Percentiles rank a stretch among this genome's conserved stretches.
Evolutionary conservation across 1,140 invertebrate species (phyloP).

Genomic region (Zophobas morio): DNA sequence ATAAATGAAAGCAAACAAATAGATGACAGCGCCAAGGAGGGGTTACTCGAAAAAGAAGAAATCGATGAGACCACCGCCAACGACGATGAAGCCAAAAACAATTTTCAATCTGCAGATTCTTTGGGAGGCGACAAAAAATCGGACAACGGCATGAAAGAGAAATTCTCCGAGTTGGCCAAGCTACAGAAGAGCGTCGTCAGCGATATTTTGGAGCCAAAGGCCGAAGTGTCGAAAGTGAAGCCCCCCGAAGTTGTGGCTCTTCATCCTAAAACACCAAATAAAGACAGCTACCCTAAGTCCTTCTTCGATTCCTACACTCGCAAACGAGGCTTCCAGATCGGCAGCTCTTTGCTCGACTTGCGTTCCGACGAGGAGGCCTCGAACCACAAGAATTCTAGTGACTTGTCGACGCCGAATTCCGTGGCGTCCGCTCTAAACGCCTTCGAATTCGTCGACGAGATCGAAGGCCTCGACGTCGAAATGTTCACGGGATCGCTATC

Average conservation of each 20-base stretch:
- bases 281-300: constrained; percentile 40
- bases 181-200: neutral
- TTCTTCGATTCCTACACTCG: constrained; percentile 57
- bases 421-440: constrained; percentile 50
- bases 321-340: constrained; percentile 58
- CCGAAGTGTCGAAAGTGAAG: constrained; percentile 4
- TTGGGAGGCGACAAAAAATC: neutral
- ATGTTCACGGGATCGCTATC: constrained; percentile 57
- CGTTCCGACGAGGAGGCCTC: constrained; percentile 51
- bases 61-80: too few species aligned
- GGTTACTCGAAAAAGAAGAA: too few species aligned
- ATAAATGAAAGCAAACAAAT: too few species aligned
- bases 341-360: constrained; percentile 50
- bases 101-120: neutral
- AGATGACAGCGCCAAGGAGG: too few species aligned
- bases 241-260: constrained; percentile 59
- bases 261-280: constrained; percentile 55
- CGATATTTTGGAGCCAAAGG: neutral
- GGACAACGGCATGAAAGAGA: neutral
- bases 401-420: constrained; percentile 48
- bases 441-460: constrained; percentile 55
- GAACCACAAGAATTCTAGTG: constrained; percentile 17
- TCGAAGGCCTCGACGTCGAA: constrained; percentile 59
- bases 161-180: constrained; percentile 1
- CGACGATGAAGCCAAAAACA: neutral